These are phyloP conservation scores for Lathronympha strigana DNA, from an alignment of 2,888 invertebrate species.

Conservation along the genomic window DNA sequence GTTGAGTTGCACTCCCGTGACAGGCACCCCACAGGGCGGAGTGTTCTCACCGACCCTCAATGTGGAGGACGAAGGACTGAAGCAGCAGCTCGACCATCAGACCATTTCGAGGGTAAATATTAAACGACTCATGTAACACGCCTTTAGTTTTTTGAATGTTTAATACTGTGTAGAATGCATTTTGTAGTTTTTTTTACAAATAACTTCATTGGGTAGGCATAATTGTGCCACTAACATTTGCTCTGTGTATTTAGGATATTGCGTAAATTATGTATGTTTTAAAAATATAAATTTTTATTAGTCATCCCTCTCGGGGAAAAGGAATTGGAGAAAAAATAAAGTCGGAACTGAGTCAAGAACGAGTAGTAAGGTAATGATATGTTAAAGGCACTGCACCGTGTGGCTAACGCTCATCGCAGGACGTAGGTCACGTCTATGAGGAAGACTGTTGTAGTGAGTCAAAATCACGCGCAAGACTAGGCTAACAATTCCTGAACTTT, in stretches of 20 bases:
- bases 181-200: conserved; percentile 23
- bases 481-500: conserved; percentile 21
- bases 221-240: conserved; percentile 35
- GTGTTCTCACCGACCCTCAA: conserved; percentile 76
- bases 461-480: conserved; percentile 35
- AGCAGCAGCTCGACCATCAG: conserved; percentile 79
- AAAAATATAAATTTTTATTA: conserved; percentile 80
- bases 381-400: conserved; percentile 67
- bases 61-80: conserved; percentile 77
- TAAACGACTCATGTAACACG: conserved; percentile 33
- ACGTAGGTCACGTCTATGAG: conserved; percentile 46
- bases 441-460: conserved; percentile 39
- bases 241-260: conserved; percentile 49
- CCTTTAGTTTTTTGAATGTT: conserved; percentile 24
- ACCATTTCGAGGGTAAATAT: conserved; percentile 80
- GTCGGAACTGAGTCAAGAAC: conserved; percentile 81
- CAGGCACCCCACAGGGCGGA: conserved; percentile 76
- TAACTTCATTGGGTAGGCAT: conserved; percentile 28
- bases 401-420: conserved; percentile 63
- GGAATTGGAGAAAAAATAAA: conserved; percentile 82
- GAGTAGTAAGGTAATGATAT: conserved; percentile 78
- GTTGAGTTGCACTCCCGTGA: conserved; percentile 72
- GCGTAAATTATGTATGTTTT: conserved; percentile 67
- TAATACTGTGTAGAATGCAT: conserved; percentile 28
- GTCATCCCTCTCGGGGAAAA: conserved; percentile 78